These are phyloP conservation scores for Erythrocercus mccallii DNA, from an alignment of 2,113 vertebrate genomes.

Conservation along the genomic window DNA sequence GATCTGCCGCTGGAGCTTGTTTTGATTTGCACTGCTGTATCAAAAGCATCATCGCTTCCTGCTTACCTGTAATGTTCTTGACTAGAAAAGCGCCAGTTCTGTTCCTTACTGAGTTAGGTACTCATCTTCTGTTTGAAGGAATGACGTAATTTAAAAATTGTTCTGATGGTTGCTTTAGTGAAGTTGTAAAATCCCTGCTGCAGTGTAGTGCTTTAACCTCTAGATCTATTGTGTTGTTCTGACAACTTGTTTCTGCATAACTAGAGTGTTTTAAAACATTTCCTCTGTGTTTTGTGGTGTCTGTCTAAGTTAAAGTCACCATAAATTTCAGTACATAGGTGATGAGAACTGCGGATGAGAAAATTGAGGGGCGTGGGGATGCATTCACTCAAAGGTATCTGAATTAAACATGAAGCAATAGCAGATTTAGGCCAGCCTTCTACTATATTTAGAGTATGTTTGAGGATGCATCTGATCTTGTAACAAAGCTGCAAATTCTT, in stretches of 20 bases:
- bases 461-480: background rate
- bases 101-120: background rate
- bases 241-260: background rate
- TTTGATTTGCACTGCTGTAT: background rate
- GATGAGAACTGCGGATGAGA: background rate
- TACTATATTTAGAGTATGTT: slow-evolving; percentile 13
- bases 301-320: background rate
- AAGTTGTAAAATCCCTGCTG: background rate
- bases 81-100: background rate
- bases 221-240: background rate
- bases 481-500: background rate
- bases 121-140: background rate
- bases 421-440: slow-evolving; percentile 16
- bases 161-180: background rate
- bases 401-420: slow-evolving; percentile 41
- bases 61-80: background rate
- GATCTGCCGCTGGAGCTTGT: background rate
- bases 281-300: background rate
- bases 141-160: background rate
- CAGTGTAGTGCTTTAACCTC: background rate
- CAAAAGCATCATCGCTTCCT: background rate
- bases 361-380: background rate
- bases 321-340: background rate
- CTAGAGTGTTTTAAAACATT: background rate
- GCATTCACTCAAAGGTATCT: background rate